Evolutionary conservation across 2,797 vertebrate genomes (phyloP), one percentile per base, ranked within the genome.

Genomic region (Morelia viridis): DNA sequence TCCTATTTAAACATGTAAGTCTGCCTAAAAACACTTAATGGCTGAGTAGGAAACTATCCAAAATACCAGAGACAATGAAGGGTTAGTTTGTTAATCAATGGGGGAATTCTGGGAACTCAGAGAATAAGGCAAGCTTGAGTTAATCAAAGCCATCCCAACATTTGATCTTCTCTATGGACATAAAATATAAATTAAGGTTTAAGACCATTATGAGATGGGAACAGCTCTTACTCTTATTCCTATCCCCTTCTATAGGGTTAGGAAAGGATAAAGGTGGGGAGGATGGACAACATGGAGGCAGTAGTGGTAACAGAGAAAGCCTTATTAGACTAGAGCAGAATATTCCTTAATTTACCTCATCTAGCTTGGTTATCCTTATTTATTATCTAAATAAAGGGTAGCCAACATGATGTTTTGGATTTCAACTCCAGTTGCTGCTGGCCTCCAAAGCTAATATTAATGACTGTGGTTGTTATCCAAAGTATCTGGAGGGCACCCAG

Each of bases 1-100:
- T 97, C 97, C 11, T 97, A 97, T 31, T 50, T 94, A 97, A 96
- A 96, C 96, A 90, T 92, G 96, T 95, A 95, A 93, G 96, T 96
- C 95, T 95, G 65, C 92, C 93, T 94, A 93, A 93, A 80, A 96
- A 96, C 53, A 60, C 26, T 96, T 96, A 93, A 96, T 95, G 85
- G 92, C 96, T 85, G 87, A 92, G 93, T 53, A 91, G 96, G 93
- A 94, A 94, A 91, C 84, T 86, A 92, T 95, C 95, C 94, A 91
- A 85, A 96, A 96, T 24, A 89, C 92, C 26, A 94, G 95, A 93
- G 91, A 76, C 57, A 46, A 76, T 88, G 87, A 93, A 91, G 94
- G 93, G 92, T 95, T 96, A 93, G 92, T 95, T 94, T 60, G 0
- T 58, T 28, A 91, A 91, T 90, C 88, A 93, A 89, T 56, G 93